phyloP scores from a whole-genome alignment of 2,797 vertebrate species.

The Antennarius maculatus region DNA sequence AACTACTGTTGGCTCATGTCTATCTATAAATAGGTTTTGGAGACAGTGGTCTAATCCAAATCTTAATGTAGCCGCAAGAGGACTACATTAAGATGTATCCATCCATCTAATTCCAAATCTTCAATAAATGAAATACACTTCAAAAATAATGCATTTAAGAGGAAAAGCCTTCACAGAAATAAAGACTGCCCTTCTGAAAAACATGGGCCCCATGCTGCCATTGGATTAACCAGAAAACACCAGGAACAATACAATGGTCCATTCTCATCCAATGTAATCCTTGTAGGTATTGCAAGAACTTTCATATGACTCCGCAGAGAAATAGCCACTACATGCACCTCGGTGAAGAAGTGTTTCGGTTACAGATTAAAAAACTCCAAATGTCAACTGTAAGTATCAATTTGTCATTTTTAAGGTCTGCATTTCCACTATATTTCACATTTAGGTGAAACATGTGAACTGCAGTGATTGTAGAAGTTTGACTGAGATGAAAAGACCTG shows the following conservation, averaged over 20 bases:
- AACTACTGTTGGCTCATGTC: slow-evolving; percentile 6
- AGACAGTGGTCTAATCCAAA: not conserved
- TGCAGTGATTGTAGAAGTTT: not conserved
- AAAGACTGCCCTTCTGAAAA: slow-evolving; percentile 41
- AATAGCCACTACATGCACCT: slow-evolving; percentile 63
- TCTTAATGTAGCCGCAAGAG: too few relatives aligned
- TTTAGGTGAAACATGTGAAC: slow-evolving; percentile 1
- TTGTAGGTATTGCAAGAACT: slow-evolving; percentile 88
- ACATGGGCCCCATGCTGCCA: slow-evolving; percentile 42
- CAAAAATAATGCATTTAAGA: slow-evolving; percentile 14
- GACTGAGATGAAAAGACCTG: slow-evolving; percentile 4
- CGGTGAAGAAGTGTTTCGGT: slow-evolving; percentile 56
- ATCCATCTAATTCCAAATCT: too few relatives aligned
- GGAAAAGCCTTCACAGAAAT: slow-evolving; percentile 12
- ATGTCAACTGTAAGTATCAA: slow-evolving; percentile 80
- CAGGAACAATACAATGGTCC: slow-evolving; percentile 82
- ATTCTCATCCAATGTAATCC: slow-evolving; percentile 88
- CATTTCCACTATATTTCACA: slow-evolving; percentile 12
- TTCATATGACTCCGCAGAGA: slow-evolving; percentile 87
- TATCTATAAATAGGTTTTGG: slow-evolving; percentile 7
- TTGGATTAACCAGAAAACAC: slow-evolving; percentile 82
- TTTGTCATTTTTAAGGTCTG: slow-evolving; percentile 14
- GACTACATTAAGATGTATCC: too few relatives aligned
- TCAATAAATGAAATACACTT: not conserved
- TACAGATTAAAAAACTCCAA: slow-evolving; percentile 58